Evolutionary conservation across 2,888 invertebrate genomes (phyloP).

Genomic region (Teleiodes luculella): DNA sequence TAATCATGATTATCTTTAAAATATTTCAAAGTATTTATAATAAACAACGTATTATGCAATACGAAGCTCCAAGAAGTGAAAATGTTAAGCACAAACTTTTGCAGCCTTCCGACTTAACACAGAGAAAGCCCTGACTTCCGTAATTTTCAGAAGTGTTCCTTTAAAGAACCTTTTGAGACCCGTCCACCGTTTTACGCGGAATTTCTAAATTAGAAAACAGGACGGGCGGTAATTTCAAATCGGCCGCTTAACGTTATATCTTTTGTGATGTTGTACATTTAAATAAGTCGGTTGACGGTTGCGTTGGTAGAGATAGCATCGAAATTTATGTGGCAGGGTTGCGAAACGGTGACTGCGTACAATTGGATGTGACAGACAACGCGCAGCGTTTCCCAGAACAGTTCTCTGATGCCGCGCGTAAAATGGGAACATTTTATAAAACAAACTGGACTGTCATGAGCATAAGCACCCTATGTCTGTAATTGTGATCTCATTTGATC

Average conservation of each 20-base stretch:
- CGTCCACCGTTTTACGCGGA: conserved; percentile 15
- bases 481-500: background rate
- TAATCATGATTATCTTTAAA: too few species aligned
- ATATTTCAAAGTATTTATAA: too few species aligned
- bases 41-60: conserved; percentile 10
- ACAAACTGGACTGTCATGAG: conserved; percentile 27
- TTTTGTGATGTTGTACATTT: conserved; percentile 38
- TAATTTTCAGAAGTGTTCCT: conserved; percentile 1
- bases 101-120: background rate
- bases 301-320: conserved; percentile 50
- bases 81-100: conserved; percentile 4
- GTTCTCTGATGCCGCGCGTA: conserved; percentile 36
- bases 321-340: conserved; percentile 55
- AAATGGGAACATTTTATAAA: conserved; percentile 28
- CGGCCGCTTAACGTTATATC: conserved; percentile 30
- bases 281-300: conserved; percentile 47
- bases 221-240: conserved; percentile 34
- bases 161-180: background rate
- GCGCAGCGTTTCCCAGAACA: conserved; percentile 42
- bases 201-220: conserved; percentile 33
- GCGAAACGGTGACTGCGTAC: conserved; percentile 43
- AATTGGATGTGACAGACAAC: conserved; percentile 58
- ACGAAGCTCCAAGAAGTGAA: conserved; percentile 21
- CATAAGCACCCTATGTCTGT: conserved; percentile 9
- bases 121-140: conserved; percentile 3